Conservation (phyloP, 2,797 vertebrate genomes). For the Echeneis naucrates region DNA sequence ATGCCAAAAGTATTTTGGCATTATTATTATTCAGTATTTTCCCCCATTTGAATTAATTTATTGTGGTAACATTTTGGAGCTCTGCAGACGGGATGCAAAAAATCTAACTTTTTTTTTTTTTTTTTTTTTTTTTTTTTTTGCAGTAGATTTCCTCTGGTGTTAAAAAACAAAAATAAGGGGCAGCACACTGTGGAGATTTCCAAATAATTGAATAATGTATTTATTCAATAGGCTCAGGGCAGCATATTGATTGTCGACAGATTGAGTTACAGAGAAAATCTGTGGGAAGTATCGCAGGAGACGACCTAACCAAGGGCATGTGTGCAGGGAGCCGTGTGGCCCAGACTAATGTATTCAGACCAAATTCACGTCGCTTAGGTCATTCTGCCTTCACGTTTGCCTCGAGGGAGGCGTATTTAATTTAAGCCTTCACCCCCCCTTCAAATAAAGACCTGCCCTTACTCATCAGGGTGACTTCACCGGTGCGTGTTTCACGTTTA, state of each 20-base stretch:
- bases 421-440: constrained; percentile 27
- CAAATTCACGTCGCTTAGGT: constrained; percentile 67
- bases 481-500: not conserved
- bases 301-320: constrained; percentile 79
- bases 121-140: constrained; percentile 40
- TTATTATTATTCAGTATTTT: too few species aligned
- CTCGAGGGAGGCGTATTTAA: constrained; percentile 63
- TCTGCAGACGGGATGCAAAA: constrained; percentile 4
- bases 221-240: constrained; percentile 78
- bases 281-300: constrained; percentile 74
- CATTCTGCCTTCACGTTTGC: constrained; percentile 63
- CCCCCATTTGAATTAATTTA: constrained; percentile 22
- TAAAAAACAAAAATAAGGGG: constrained; percentile 19
- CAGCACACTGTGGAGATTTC: constrained; percentile 39
- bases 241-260: constrained; percentile 79
- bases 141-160: constrained; percentile 54
- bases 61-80: constrained; percentile 24
- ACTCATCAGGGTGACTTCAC: not conserved
- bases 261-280: constrained; percentile 76
- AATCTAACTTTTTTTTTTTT: constrained; percentile 33
- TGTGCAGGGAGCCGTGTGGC: constrained; percentile 73
- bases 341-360: constrained; percentile 73
- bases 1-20: too few species aligned
- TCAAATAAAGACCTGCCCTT: constrained; percentile 5
- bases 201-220: constrained; percentile 82